Percentiles rank a stretch among this genome's conserved stretches.
Conservation (phyloP, 2,888 invertebrate genomes). For the Dynastes grantii region DNA sequence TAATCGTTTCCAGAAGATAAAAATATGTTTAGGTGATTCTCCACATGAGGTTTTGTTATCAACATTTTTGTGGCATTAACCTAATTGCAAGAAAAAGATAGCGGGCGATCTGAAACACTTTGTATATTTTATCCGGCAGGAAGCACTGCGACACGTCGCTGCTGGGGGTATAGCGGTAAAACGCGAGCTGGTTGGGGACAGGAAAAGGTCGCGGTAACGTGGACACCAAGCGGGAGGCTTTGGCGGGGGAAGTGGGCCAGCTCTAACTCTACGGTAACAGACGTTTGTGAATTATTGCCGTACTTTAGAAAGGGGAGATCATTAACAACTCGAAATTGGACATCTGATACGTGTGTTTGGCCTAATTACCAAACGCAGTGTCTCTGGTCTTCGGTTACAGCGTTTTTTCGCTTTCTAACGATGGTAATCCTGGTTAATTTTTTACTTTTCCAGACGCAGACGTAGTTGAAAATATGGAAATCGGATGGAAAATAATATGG, state of each 20-base stretch:
- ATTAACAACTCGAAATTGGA: conserved; percentile 30
- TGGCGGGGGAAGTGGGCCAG: background rate
- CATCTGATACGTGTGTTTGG: conserved; percentile 23
- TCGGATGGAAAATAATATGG: background rate
- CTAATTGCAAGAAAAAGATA: no score
- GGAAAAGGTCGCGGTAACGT: background rate
- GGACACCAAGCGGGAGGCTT: background rate
- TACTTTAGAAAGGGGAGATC: conserved; percentile 21
- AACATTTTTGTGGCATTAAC: no score
- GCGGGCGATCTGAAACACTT: no score
- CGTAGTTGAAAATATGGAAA: background rate
- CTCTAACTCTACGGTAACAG: background rate
- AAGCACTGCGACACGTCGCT: background rate
- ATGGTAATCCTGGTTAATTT: background rate
- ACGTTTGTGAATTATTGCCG: conserved; percentile 20
- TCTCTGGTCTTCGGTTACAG: background rate
- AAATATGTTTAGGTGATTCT: no score
- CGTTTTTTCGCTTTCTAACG: background rate
- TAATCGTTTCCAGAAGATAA: no score
- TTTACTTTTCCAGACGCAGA: background rate
- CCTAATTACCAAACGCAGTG: conserved; percentile 19
- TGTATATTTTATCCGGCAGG: conserved; percentile 10
- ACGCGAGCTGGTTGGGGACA: background rate
- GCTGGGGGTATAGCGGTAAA: conserved; percentile 7
- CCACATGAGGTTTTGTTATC: no score